Conservation (phyloP, 2,888 invertebrate genomes). For the Homarus gammarus region DNA sequence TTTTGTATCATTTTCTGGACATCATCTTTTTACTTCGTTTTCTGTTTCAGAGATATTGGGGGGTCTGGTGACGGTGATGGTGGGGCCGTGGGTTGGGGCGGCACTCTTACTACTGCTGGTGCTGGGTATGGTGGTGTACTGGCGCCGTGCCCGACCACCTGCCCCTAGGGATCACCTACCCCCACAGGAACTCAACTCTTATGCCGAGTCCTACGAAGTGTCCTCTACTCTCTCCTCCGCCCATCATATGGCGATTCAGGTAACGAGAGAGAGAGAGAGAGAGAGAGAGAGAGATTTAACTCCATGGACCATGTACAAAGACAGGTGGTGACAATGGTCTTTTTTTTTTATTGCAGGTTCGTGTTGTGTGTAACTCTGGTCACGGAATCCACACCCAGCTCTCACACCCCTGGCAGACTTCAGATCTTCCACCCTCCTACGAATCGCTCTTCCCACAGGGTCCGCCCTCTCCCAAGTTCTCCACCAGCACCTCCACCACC, state of each 20-base stretch:
- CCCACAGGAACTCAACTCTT: slow-evolving; percentile 67
- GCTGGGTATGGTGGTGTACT: slow-evolving; percentile 57
- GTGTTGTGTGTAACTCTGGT: slow-evolving; percentile 74
- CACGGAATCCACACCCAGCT: slow-evolving; percentile 42
- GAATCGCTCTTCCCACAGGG: slow-evolving; percentile 74
- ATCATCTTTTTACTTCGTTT: neutral
- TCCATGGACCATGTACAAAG: neutral
- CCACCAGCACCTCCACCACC: slow-evolving; percentile 27
- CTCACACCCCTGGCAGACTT: slow-evolving; percentile 28
- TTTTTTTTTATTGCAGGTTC: slow-evolving; percentile 53
- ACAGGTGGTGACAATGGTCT: neutral
- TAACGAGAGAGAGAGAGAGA: slow-evolving; percentile 20
- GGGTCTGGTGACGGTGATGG: slow-evolving; percentile 55
- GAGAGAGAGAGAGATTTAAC: neutral
- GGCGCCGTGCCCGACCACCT: slow-evolving; percentile 31
- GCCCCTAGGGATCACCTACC: slow-evolving; percentile 4
- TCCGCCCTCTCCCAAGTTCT: slow-evolving; percentile 55
- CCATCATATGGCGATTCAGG: slow-evolving; percentile 76
- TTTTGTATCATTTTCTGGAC: too few species aligned
- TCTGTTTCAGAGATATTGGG: slow-evolving; percentile 42
- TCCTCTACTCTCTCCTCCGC: slow-evolving; percentile 71
- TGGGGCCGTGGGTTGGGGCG: slow-evolving; percentile 72
- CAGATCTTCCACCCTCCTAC: slow-evolving; percentile 73
- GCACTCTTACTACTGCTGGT: slow-evolving; percentile 62
- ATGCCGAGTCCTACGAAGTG: slow-evolving; percentile 74